Evolutionary conservation across 1,140 invertebrate species (phyloP).

Genomic region (Cryptotermes secundus): DNA sequence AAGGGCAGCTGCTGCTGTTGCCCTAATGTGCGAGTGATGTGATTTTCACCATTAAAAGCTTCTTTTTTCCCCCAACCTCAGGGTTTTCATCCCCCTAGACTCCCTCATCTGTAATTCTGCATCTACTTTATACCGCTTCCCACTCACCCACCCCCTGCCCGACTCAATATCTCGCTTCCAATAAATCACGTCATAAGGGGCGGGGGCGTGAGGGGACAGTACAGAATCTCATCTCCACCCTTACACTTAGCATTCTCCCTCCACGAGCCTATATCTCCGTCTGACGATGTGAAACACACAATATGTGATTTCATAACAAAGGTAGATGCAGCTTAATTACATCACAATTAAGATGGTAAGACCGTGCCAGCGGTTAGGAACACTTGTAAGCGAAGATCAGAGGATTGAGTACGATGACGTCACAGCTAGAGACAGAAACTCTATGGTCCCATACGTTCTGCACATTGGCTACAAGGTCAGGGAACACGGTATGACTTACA

Average conservation of each 20-base stretch:
- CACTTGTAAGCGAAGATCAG: too few species aligned
- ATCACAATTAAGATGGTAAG: too few species aligned
- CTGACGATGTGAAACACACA: too few species aligned
- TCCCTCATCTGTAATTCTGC: slow-evolving; percentile 17
- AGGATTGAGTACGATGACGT: too few species aligned
- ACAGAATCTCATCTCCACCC: not conserved
- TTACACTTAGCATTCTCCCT: not conserved
- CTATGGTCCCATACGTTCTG: too few species aligned
- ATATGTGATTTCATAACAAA: too few species aligned
- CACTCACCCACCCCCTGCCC: slow-evolving; percentile 2
- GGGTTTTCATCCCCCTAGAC: not conserved
- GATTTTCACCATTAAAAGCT: slow-evolving; percentile 34
- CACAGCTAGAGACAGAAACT: too few species aligned
- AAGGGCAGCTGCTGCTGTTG: not conserved
- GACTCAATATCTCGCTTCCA: slow-evolving; percentile 31
- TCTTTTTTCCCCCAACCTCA: not conserved
- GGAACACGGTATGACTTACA: too few species aligned
- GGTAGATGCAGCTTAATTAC: too few species aligned
- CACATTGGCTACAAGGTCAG: too few species aligned
- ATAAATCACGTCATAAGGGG: slow-evolving; percentile 29
- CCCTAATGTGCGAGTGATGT: slow-evolving; percentile 32
- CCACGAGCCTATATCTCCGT: too few species aligned
- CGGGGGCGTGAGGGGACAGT: slow-evolving; percentile 19
- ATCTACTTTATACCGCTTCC: slow-evolving; percentile 23
- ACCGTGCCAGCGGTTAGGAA: too few species aligned